Evolutionary conservation across 1,140 invertebrate species (phyloP).

Genomic region (Heliothis virescens): DNA sequence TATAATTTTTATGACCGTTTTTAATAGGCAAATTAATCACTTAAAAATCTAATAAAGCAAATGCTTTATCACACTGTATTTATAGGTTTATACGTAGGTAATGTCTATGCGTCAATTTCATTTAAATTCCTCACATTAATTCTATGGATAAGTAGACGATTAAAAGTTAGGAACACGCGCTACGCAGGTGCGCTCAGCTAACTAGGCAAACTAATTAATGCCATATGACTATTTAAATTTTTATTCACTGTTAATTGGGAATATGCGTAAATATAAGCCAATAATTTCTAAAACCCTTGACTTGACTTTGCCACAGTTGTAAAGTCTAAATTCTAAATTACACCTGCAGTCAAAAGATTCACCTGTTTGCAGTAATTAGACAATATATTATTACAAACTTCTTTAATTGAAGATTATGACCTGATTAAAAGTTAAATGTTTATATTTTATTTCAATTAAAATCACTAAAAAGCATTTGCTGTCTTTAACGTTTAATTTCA

Average conservation of each 20-base stretch:
- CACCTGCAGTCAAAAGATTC: too few species aligned
- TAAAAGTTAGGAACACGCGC: neutral
- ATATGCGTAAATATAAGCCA: too few species aligned
- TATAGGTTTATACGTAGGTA: neutral
- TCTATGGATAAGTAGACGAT: neutral
- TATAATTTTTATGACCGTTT: too few species aligned
- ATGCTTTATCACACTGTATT: neutral
- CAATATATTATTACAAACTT: too few species aligned
- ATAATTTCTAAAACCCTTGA: too few species aligned
- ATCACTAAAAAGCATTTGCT: too few species aligned
- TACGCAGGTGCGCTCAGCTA: neutral
- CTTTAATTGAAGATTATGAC: too few species aligned
- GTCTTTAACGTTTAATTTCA: neutral
- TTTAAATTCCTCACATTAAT: constrained; percentile 34
- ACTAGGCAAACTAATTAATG: neutral
- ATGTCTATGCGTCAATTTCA: constrained; percentile 5
- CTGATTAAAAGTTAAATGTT: too few species aligned
- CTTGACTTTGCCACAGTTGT: too few species aligned
- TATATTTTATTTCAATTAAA: too few species aligned
- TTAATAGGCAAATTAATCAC: neutral
- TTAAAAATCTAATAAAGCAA: neutral
- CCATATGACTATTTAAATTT: constrained; percentile 4
- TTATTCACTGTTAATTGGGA: neutral
- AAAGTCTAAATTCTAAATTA: too few species aligned
- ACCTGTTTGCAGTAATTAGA: too few species aligned